Evolutionary conservation across 2,113 vertebrate species (phyloP).

Genomic region (Megaceryle torquata): DNA sequence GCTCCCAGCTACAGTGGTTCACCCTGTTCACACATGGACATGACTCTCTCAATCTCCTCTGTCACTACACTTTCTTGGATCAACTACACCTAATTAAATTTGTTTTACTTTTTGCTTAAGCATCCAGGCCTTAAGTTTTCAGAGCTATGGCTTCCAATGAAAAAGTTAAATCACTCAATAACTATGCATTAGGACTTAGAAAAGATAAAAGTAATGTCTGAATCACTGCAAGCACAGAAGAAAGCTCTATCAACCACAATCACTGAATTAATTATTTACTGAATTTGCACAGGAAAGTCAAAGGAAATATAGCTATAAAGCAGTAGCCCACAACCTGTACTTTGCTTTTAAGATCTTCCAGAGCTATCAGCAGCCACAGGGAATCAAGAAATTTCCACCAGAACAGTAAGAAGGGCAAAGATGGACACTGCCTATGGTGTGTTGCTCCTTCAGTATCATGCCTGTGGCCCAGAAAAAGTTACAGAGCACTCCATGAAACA

Average conservation of each 20-base stretch:
- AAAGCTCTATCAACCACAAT: neutral
- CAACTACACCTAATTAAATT: neutral
- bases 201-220: neutral
- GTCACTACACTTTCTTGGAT: neutral
- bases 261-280: neutral
- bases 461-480: neutral
- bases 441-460: neutral
- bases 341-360: neutral
- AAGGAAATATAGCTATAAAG: neutral
- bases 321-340: neutral
- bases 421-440: neutral
- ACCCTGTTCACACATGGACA: accelerated
- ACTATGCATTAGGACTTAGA: neutral
- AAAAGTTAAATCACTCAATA: neutral
- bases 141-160: neutral
- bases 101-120: neutral
- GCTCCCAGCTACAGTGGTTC: neutral
- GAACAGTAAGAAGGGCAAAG: neutral
- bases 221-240: neutral
- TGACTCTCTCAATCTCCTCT: neutral
- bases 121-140: neutral
- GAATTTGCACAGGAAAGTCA: neutral
- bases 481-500: neutral
- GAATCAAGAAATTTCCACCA: neutral
- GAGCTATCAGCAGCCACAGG: neutral